phyloP scores from a whole-genome alignment of 2,888 invertebrate species.

The Lymantria dispar region DNA sequence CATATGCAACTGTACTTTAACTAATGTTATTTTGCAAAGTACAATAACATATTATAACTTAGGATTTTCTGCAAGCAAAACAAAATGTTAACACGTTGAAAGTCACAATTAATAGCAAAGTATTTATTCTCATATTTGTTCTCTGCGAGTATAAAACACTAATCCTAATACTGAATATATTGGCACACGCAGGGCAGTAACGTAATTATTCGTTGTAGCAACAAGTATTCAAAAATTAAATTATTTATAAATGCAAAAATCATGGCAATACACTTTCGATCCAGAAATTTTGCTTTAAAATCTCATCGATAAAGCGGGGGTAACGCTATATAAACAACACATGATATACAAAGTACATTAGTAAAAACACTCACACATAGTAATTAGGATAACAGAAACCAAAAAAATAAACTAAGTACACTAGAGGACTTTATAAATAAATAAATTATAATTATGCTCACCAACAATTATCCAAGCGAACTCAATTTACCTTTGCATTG shows the following conservation, averaged over 20 bases:
- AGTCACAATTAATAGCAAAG: slow-evolving; percentile 1
- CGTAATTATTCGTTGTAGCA: slow-evolving; percentile 56
- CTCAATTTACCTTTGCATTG: slow-evolving; percentile 11
- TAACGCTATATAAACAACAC: slow-evolving; percentile 40
- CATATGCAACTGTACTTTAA: slow-evolving; percentile 59
- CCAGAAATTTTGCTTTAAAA: slow-evolving; percentile 47
- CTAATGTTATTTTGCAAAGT: slow-evolving; percentile 45
- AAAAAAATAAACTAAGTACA: slow-evolving; percentile 49
- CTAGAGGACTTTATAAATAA: slow-evolving; percentile 55
- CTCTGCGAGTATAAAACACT: slow-evolving; percentile 5
- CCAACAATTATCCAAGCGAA: slow-evolving; percentile 69
- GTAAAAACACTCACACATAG: slow-evolving; percentile 56
- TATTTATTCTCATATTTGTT: slow-evolving; percentile 12
- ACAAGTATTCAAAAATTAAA: slow-evolving; percentile 60
- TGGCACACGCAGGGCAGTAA: slow-evolving; percentile 63
- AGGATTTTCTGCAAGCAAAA: slow-evolving; percentile 28
- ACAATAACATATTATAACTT: slow-evolving; percentile 50
- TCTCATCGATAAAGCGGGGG: slow-evolving; percentile 46
- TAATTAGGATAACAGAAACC: slow-evolving; percentile 48
- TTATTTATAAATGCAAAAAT: slow-evolving; percentile 77
- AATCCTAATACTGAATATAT: slow-evolving; percentile 33
- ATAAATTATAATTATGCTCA: slow-evolving; percentile 59
- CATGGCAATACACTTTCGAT: slow-evolving; percentile 75
- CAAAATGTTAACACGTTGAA: slow-evolving; percentile 6
- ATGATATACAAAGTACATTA: slow-evolving; percentile 48